These are phyloP conservation scores for Micronycteris hirsuta DNA, from an alignment of 2,113 vertebrate species.

Conservation along the genomic window DNA sequence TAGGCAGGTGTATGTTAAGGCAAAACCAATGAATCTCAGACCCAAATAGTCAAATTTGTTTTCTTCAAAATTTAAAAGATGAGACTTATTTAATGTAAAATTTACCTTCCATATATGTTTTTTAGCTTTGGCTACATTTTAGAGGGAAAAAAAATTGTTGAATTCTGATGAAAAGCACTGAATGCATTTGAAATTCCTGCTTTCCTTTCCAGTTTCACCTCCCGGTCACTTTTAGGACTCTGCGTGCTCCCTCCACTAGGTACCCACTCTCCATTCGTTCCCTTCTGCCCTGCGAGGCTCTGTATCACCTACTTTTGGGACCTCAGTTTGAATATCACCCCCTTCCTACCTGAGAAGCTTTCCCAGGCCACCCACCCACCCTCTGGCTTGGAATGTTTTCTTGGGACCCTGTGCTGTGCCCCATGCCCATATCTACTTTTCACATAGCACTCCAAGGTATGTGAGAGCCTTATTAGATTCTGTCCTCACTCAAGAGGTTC, in stretches of 20 bases:
- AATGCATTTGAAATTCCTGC: neutral
- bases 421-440: neutral
- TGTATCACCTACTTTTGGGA: neutral
- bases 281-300: neutral
- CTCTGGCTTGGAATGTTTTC: neutral
- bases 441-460: no score
- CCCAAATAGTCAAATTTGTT: neutral
- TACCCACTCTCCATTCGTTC: neutral
- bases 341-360: rapidly evolving
- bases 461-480: neutral
- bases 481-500: neutral
- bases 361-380: neutral
- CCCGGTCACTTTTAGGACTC: neutral
- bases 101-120: neutral
- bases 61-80: neutral
- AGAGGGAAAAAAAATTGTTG: neutral
- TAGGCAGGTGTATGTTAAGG: neutral
- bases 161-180: neutral
- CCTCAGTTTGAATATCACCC: neutral
- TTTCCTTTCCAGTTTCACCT: neutral
- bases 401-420: neutral
- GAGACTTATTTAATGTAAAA: neutral
- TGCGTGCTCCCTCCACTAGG: neutral
- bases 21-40: neutral
- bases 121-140: neutral